Evolutionary conservation across 2,113 vertebrate genomes (phyloP), one percentile per base, ranked within the genome.

Genomic region (Grammomys dolichurus): DNA sequence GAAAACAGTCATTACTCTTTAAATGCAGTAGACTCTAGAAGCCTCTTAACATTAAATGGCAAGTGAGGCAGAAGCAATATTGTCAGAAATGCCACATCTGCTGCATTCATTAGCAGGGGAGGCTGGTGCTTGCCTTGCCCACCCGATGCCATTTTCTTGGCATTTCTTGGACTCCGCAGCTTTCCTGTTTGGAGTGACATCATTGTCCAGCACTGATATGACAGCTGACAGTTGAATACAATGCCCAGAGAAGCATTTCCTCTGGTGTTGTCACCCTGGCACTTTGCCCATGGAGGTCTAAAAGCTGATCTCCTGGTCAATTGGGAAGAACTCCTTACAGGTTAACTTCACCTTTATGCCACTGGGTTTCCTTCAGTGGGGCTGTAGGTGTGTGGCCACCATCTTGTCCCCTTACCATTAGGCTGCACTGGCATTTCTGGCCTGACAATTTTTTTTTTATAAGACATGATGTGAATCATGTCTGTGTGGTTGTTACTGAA

Each of bases 1-100:
- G 98, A 98, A 98, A 98, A 98, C 98, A 98, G 98, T 98, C 98
- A 98, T 99, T 98, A 98, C 96, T 98, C 98, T 98, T 97, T 97
- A 98, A 98, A 97, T 89, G 95, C 96, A 69, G 97, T 97, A 97
- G 98, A 97, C 97, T 98, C 98, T 97, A 97, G 97, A 98, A 98
- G 97, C 97, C 98, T 98, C 98, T 98, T 98, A 97, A 98, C 96
- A 89, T 96, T 90, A 98, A 98, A 98, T 31, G 94, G 98, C 98
- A 98, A 98, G 98, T 54, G 98, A 98, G 98, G 98, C 98, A 98
- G 98, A 98, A 98, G 98, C 95, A 97, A 97, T 87, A 93, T 96
- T 92, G 16, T 98, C 98, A 98, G 87, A 98, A 98, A 97, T 96
- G 97, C 97, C 98, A 97, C 92, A 0, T 97, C 95, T 89, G 14